Evolutionary conservation across 2,113 vertebrate genomes (phyloP), one percentile per base, ranked within the genome.

Genomic region (Crotophaga sulcirostris): DNA sequence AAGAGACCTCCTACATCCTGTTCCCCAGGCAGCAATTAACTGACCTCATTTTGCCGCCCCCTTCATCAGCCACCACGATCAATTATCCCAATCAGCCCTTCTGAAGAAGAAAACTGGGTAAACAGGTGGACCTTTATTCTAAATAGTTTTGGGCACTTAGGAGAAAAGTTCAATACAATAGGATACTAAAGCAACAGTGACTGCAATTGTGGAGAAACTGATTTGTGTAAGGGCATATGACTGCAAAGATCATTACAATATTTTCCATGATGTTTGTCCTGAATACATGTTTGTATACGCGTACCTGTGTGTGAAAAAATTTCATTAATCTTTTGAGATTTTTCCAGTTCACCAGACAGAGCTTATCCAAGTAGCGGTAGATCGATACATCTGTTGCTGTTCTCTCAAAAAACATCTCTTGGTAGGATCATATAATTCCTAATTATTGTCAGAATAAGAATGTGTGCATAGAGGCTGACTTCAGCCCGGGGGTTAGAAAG

Each of bases 1-100:
- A 97, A 92, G 91, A 94, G 93, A 94, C 93, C 92, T 95, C 92
- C 93, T 92, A 90, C 74, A 87, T 86, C 90, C 89, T 89, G 81
- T 79, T 91, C 94, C 87, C 87, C 47, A 83, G 91, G 87, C 97
- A 96, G 79, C 84, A 96, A 95, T 97, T 96, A 95, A 93, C 89
- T 97, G 97, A 97, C 95, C 93, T 97, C 96, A 95, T 96, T 82
- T 96, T 94, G 82, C 93, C 87, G 0, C 91, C 94, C 96, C 70
- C 87, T 92, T 85, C 82, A 88, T 94, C 93, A 95, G 67, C 76
- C 91, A 70, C 92, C 92, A 84, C 87, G 78, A 72, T 87, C 95
- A 97, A 96, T 97, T 97, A 97, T 90, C 86, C 80, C 77, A 93
- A 94, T 96, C 84, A 92, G 25, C 55, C 42, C 51, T 79, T 93